A percentile compares a stretch with the other conserved stretches of the same genome.
Conservation (phyloP, 2,888 invertebrate genomes). For the Scelioninae gen. 2 region DNA sequence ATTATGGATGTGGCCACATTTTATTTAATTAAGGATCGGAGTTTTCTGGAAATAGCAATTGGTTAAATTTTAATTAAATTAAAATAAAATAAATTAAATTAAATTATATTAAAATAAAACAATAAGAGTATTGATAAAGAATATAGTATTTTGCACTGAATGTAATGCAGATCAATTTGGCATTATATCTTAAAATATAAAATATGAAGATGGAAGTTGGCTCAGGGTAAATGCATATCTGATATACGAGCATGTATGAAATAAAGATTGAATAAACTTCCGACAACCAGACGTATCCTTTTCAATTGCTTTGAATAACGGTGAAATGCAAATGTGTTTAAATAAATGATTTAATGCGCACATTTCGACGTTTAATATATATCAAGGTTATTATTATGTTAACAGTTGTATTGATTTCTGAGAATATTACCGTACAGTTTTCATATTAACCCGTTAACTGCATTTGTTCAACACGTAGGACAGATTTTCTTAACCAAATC, state of each 20-base stretch:
- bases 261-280: conserved; percentile 21
- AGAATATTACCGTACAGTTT: background rate
- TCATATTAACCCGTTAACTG: no score
- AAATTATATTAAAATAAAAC: background rate
- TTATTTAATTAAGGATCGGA: no score
- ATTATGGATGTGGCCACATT: no score
- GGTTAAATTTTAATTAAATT: no score
- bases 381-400: background rate
- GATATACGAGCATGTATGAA: conserved; percentile 8
- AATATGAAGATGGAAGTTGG: conserved; percentile 15
- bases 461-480: no score
- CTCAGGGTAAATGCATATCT: background rate
- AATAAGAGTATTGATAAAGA: no score
- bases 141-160: background rate
- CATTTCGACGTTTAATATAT: no score
- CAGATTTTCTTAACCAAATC: no score
- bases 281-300: conserved; percentile 16
- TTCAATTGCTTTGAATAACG: conserved; percentile 6
- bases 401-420: background rate
- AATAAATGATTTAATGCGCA: conserved; percentile 1
- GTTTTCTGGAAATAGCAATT: no score
- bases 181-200: conserved; percentile 14
- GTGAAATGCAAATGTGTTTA: background rate
- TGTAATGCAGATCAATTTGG: conserved; percentile 1
- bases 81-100: no score